These are phyloP conservation scores for Triplophysa dalaica DNA, from an alignment of 2,113 vertebrate species.

Conservation along the genomic window DNA sequence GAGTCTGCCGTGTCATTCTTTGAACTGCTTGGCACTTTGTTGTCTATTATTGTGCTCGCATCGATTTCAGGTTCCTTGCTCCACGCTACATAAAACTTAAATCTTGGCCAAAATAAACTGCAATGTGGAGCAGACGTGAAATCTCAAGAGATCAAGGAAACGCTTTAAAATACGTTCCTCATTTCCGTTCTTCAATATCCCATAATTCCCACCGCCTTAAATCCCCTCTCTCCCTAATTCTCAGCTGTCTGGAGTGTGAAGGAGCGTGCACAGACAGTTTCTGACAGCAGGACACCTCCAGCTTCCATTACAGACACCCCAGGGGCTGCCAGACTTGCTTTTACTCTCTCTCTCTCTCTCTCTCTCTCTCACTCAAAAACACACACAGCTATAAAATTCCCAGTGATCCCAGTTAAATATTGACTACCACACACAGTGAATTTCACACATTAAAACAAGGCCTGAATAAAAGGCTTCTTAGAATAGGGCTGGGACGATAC, in stretches of 20 bases:
- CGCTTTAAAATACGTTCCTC: background rate
- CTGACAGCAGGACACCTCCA: conserved; percentile 29
- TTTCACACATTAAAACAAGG: background rate
- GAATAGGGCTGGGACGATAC: no score
- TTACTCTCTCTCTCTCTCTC: conserved; percentile 15
- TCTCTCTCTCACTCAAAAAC: background rate
- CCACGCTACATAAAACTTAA: background rate
- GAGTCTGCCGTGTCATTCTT: background rate
- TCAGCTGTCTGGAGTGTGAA: background rate
- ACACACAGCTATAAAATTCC: background rate
- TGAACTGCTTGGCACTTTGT: background rate
- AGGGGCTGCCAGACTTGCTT: conserved; percentile 33
- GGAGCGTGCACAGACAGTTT: background rate
- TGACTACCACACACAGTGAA: background rate
- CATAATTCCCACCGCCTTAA: background rate
- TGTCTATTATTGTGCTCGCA: background rate
- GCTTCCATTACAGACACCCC: conserved; percentile 22
- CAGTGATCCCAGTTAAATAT: conserved; percentile 21
- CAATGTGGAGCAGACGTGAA: background rate
- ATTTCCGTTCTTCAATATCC: background rate
- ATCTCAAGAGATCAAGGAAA: background rate
- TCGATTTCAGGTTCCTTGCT: background rate
- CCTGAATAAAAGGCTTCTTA: background rate
- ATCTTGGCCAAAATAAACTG: background rate
- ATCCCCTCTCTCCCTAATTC: background rate